Evolutionary conservation across 2,888 invertebrate genomes (phyloP), one percentile per base, ranked within the genome.

Genomic region (Cyaniris semiargus): DNA sequence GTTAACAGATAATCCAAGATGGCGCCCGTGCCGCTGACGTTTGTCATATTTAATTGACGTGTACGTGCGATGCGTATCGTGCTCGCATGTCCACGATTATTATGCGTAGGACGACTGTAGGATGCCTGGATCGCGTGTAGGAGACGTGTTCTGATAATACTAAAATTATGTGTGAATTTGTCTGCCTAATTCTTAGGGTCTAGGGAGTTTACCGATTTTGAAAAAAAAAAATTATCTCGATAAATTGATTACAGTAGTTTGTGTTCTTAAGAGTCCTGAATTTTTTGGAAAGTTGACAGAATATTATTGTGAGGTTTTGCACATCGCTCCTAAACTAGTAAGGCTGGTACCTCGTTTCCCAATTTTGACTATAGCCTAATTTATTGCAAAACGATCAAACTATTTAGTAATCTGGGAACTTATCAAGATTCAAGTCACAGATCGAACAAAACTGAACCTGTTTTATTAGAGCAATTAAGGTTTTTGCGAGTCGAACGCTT

Each of bases 41-140:
- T 66, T 66, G 66, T 66, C 66, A 66, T 66, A 66, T 66, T 66
- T 66, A 66, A 66, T 66, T 66, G 66, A 66, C 66, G 66, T 31
- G 31, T 66, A 66, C 66, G 66, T 66, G 66, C 27, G 66, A 66
- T 66, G 66, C 15, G 66, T 31, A 66, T 66, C 66, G 27, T 66
- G 66, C 66, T 15, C 31, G 66, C 66, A 66, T 31, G 74, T 48
- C 38, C 6, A 21, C 21, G 34, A 56, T 53, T 56, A 13, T 34
- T 56, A 34, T 10, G 76, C 76, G 38, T 38, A 31, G 34, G 56
- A 60, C 38, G 75, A 31, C 56, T 3, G 76, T 66, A 66, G 58
- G 38, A 60, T 34, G 31, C 23, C 60, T 76, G n/a, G 58, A 34
- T 10, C 38, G 58, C 76, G 60, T 66, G 76, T 60, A 66, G 60